Evolutionary conservation across 2,797 vertebrate species (phyloP), one percentile per base, ranked within the genome.

Genomic region (Dermochelys coriacea): DNA sequence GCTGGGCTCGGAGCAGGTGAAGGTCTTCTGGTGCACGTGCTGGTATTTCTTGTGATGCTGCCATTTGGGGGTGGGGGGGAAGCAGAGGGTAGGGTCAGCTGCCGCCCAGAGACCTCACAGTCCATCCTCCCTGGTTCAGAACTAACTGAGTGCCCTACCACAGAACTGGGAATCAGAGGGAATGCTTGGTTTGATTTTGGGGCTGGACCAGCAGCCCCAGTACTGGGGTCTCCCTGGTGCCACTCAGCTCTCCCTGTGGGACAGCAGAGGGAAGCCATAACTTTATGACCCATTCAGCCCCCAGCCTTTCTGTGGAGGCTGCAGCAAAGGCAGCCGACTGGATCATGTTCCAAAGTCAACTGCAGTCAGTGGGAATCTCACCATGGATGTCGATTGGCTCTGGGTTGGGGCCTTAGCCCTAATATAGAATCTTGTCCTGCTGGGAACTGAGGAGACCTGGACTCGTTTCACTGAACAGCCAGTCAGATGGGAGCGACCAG

Each of bases 1-100:
- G n/a, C 96, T 95, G 2, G 98, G 97, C 71, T 98, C 97, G 0
- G 98, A 98, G 94, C 98, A 99, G 84, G 97, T 90, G 93, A 99
- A 99, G 5, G 98, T 98, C 92, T 98, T 98, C 97, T 98, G 98
- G 86, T 99, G 98, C 90, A 98, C 95, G 6, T 98, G 98, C 90
- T 99, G 98, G 93, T 99, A 99, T 86, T 98, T 99, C 96, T 95
- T 98, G 89, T 98, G 98, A 96, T 99, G 98, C 98, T 99, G 91
- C 18, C 4, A 10, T 2, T 27, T 14, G 34, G 23, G 1, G 9
- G 8, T 64, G 29, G 1, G 3, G 2, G 4, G 5, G 34, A 27
- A 49, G 19, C 16, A 21, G 18, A 31, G 31, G 41, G 21, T 8
- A 78, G 41, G 16, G 25, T 79, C 31, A 31, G 50, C 51, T 54